Evolutionary conservation across 2,888 invertebrate genomes (phyloP).

Genomic region (Amphimallon solstitiale): DNA sequence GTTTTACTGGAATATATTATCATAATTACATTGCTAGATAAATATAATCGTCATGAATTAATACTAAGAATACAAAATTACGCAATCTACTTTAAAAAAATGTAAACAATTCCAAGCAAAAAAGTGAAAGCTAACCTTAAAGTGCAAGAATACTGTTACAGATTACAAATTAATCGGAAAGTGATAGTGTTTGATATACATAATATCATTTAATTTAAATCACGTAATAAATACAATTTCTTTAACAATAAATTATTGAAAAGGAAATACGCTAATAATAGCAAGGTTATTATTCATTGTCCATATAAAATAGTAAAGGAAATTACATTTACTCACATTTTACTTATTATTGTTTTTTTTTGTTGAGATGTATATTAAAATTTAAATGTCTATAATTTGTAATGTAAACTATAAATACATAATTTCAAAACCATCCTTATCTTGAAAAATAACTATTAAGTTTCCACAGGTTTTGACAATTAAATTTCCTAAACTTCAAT

Average conservation of each 20-base stretch:
- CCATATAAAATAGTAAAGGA: neutral
- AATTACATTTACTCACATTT: conserved; percentile 16
- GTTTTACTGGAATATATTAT: conserved; percentile 31
- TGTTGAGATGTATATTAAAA: neutral
- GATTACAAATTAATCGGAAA: conserved; percentile 5
- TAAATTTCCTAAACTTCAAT: neutral
- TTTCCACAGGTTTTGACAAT: neutral
- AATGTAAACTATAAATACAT: neutral
- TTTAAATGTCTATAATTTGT: conserved; percentile 9
- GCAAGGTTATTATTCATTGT: conserved; percentile 37
- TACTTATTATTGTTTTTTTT: conserved; percentile 2
- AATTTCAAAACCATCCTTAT: conserved; percentile 14
- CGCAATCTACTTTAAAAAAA: conserved; percentile 29
- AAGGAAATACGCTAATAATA: conserved; percentile 41
- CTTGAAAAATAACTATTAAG: neutral
- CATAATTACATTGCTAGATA: neutral
- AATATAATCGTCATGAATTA: conserved; percentile 2
- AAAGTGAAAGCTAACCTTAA: conserved; percentile 38
- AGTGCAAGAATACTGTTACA: neutral
- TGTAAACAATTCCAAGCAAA: conserved; percentile 28
- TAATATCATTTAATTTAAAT: neutral
- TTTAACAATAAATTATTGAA: conserved; percentile 13
- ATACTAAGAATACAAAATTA: conserved; percentile 24
- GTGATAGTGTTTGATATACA: neutral
- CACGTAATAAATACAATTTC: conserved; percentile 17